Conservation (phyloP, 2,113 vertebrate genomes). For the Oncorhynchus gorbuscha region DNA sequence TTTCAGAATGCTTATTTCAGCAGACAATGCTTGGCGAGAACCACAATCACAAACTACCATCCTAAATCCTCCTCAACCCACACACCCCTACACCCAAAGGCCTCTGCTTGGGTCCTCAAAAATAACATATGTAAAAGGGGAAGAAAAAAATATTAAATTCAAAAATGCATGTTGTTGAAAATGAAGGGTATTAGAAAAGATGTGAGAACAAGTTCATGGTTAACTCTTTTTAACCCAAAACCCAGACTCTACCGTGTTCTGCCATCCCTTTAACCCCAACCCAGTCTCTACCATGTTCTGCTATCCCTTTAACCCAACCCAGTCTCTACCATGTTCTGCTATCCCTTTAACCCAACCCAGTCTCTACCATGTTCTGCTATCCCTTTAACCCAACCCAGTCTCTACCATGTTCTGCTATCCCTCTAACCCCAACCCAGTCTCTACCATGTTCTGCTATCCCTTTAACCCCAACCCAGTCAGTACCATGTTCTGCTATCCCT, state of each 20-base stretch:
- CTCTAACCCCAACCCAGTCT: background rate
- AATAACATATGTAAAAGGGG: conserved; percentile 30
- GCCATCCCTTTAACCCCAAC: background rate
- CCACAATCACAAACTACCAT: background rate
- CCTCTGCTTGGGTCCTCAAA: conserved; percentile 80
- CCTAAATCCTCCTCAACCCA: conserved; percentile 78
- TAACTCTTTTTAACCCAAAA: no score
- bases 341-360: background rate
- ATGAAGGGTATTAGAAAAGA: no score
- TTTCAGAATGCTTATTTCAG: conserved; percentile 78
- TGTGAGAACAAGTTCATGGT: no score
- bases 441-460: background rate
- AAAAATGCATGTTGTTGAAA: no score
- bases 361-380: background rate
- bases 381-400: background rate
- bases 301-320: background rate
- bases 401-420: background rate
- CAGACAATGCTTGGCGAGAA: conserved; percentile 1
- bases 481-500: background rate
- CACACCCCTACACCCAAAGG: conserved; percentile 78
- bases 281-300: background rate
- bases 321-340: background rate
- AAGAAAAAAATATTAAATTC: no score
- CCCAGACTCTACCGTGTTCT: background rate
- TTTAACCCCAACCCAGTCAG: background rate